These are phyloP conservation scores for Limenitis camilla DNA, from an alignment of 2,888 invertebrate species.

Conservation along the genomic window DNA sequence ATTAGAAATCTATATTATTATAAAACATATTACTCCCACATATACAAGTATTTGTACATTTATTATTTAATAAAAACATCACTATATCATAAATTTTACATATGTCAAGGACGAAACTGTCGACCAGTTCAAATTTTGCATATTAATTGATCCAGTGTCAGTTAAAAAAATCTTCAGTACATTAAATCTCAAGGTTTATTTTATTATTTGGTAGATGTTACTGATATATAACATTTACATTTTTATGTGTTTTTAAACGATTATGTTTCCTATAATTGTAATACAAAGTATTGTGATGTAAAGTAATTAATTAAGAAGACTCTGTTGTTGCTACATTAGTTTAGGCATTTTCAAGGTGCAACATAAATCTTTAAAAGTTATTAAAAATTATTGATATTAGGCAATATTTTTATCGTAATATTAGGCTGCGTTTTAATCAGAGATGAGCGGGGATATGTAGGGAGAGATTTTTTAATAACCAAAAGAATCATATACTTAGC, in stretches of 20 bases:
- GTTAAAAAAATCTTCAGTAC: conserved; percentile 4
- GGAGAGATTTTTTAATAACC: no score
- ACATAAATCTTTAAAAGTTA: no score
- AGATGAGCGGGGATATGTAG: no score
- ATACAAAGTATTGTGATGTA: not conserved
- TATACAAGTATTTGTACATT: not conserved
- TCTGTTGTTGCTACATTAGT: no score
- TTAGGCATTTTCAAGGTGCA: no score
- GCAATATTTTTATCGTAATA: no score
- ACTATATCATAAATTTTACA: conserved; percentile 13
- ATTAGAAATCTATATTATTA: no score
- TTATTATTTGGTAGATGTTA: conserved; percentile 1
- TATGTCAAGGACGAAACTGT: conserved; percentile 15
- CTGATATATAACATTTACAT: conserved; percentile 2
- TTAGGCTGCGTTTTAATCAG: no score
- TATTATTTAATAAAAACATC: conserved; percentile 5
- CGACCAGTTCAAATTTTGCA: conserved; percentile 11
- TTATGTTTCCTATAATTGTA: not conserved
- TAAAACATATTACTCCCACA: not conserved
- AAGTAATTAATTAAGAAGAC: not conserved
- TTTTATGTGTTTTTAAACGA: not conserved
- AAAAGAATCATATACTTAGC: no score
- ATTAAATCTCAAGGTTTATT: conserved; percentile 12
- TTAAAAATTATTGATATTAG: no score
- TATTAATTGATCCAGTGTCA: conserved; percentile 10